Evolutionary conservation across 2,888 invertebrate genomes (phyloP).

Genomic region (Drosophila mayaguana): DNA sequence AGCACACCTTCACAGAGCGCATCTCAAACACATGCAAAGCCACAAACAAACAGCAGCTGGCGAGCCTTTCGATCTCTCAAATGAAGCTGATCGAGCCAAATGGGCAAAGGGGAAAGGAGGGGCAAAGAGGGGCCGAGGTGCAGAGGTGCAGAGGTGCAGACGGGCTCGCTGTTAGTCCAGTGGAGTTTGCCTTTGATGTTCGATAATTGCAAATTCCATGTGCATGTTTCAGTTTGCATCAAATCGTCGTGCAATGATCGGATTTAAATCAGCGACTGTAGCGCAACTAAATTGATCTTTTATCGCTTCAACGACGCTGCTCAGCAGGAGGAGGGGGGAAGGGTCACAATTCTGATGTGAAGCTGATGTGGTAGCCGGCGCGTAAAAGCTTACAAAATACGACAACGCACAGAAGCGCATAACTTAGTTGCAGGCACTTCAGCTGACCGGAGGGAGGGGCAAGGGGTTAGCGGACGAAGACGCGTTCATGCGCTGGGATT

Average conservation of each 20-base stretch:
- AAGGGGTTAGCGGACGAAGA: constrained; percentile 35
- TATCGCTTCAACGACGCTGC: constrained; percentile 79
- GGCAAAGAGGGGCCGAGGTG: not conserved
- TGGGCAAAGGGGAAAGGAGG: not conserved
- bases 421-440: constrained; percentile 53
- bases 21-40: constrained; percentile 27
- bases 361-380: constrained; percentile 74
- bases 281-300: constrained; percentile 84
- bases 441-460: not conserved
- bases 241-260: constrained; percentile 82
- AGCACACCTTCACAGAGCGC: not conserved
- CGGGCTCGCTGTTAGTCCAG: not conserved
- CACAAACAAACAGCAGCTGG: constrained; percentile 36
- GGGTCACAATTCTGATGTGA: constrained; percentile 29
- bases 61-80: constrained; percentile 29
- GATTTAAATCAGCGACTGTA: constrained; percentile 84
- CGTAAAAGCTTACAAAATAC: constrained; percentile 79
- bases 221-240: constrained; percentile 82
- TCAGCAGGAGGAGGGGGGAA: not conserved
- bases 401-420: constrained; percentile 78
- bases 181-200: constrained; percentile 76
- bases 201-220: constrained; percentile 84
- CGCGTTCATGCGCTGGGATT: constrained; percentile 75
- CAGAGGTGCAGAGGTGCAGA: not conserved
- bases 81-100: not conserved